Evolutionary conservation across 2,888 invertebrate genomes (phyloP).

Genomic region (Strigamia maritima): DNA sequence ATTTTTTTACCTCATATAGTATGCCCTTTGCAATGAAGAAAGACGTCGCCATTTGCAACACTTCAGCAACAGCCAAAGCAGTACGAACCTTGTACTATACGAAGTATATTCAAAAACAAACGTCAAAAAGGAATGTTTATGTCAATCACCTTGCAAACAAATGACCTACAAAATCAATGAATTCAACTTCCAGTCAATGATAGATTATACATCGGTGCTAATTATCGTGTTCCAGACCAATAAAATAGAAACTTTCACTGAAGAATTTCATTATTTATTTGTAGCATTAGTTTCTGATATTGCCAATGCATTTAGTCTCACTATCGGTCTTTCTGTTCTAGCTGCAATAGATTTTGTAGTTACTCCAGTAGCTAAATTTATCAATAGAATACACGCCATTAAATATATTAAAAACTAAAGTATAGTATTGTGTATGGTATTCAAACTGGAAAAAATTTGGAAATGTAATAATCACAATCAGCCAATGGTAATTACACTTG

Average conservation of each 20-base stretch:
- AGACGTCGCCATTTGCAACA: not conserved
- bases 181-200: not conserved
- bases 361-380: not conserved
- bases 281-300: not conserved
- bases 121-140: not conserved
- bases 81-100: not conserved
- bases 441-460: too few species aligned
- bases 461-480: too few species aligned
- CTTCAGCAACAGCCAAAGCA: not conserved
- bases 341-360: not conserved
- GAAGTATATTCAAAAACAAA: not conserved
- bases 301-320: not conserved
- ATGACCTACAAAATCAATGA: not conserved
- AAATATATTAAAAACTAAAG: too few species aligned
- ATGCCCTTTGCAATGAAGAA: not conserved
- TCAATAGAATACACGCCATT: too few species aligned
- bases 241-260: not conserved
- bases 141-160: not conserved
- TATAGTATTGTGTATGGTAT: too few species aligned
- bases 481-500: too few species aligned
- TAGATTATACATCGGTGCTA: not conserved
- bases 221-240: not conserved
- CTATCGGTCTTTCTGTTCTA: not conserved
- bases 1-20: not conserved
- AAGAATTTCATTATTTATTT: not conserved